Conservation (phyloP, 2,113 vertebrate genomes). For the Barbus barbus region DNA sequence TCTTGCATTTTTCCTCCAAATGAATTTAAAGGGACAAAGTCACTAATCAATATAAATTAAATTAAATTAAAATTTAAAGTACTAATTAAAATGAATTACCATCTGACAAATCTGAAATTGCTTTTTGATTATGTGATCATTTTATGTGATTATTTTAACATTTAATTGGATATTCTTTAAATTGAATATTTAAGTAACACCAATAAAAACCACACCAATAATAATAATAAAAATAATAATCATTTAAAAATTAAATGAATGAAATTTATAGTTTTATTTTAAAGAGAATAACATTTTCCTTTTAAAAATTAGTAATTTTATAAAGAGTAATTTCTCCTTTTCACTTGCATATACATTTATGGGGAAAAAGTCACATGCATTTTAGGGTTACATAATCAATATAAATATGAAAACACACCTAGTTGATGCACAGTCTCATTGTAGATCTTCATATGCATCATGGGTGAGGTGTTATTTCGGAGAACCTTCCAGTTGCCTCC, state of each 20-base stretch:
- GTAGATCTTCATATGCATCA: slow-evolving; percentile 98
- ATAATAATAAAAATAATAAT: too few species aligned
- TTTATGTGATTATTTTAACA: too few species aligned
- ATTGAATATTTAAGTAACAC: too few species aligned
- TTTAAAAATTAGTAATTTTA: too few species aligned
- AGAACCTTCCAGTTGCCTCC: slow-evolving; percentile 81
- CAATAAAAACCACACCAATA: too few species aligned
- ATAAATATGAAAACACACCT: slow-evolving; percentile 48
- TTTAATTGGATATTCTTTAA: too few species aligned
- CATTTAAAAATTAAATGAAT: not conserved
- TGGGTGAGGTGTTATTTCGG: slow-evolving; percentile 90
- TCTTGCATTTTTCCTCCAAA: not conserved
- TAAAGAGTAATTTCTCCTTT: not conserved
- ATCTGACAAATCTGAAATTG: too few species aligned
- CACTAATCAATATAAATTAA: too few species aligned
- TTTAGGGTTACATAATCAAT: not conserved
- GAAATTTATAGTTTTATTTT: not conserved
- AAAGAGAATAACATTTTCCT: not conserved
- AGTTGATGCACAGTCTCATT: slow-evolving; percentile 84
- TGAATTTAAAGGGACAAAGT: not conserved
- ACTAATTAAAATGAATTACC: too few species aligned
- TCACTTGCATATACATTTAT: not conserved
- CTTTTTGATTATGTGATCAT: too few species aligned
- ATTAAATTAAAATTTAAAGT: too few species aligned
- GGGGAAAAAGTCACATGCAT: not conserved